Evolutionary conservation across 2,113 vertebrate genomes (phyloP).

Genomic region (Nannobrachium achirus): DNA sequence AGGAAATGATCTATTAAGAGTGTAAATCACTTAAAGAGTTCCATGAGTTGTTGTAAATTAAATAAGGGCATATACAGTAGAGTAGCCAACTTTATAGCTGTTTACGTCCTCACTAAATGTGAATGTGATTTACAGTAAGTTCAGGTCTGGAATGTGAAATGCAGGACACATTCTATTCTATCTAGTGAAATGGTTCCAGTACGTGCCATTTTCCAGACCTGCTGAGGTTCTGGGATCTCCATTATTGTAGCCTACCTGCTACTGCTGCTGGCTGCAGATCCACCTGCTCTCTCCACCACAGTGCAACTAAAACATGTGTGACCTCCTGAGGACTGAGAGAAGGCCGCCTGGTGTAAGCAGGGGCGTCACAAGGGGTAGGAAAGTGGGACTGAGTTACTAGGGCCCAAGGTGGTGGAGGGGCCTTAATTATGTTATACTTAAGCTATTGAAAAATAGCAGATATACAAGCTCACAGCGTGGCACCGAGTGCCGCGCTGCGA

Average conservation of each 20-base stretch:
- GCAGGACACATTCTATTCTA: neutral
- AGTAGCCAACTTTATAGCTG: neutral
- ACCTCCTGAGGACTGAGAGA: conserved; percentile 29
- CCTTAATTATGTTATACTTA: too few species aligned
- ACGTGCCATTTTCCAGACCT: conserved; percentile 24
- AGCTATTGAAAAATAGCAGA: too few species aligned
- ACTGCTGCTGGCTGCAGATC: conserved; percentile 1
- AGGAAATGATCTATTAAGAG: conserved; percentile 50
- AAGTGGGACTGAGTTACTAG: too few species aligned
- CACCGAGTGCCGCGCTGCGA: too few species aligned
- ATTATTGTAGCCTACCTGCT: conserved; percentile 23
- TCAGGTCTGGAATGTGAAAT: neutral
- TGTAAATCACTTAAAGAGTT: conserved; percentile 49
- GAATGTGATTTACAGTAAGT: neutral
- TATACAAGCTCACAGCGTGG: too few species aligned
- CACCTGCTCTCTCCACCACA: conserved; percentile 59
- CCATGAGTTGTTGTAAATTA: conserved; percentile 17
- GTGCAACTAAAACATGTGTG: conserved; percentile 62
- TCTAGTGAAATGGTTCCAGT: conserved; percentile 9
- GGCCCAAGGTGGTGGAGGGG: too few species aligned
- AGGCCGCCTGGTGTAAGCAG: conserved; percentile 44
- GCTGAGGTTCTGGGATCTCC: conserved; percentile 20
- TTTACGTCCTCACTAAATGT: neutral
- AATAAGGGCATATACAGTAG: conserved; percentile 12
- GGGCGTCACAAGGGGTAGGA: too few species aligned